Percentiles rank a stretch among this genome's conserved stretches.
Evolutionary conservation across 2,797 vertebrate genomes (phyloP).

Genomic region (Gymnoscopelus braueri): DNA sequence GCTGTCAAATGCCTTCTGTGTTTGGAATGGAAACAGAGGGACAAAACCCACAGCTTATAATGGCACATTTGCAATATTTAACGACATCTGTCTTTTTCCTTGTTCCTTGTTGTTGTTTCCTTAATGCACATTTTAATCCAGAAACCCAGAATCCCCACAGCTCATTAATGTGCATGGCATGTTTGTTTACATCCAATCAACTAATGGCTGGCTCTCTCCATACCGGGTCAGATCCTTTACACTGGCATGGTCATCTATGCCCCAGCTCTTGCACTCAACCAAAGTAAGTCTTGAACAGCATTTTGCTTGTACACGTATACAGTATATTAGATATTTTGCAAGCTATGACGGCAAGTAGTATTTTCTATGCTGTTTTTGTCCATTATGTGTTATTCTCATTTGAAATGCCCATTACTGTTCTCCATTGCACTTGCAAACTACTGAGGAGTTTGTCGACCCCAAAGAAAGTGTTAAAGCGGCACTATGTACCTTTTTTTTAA

Average conservation of each 20-base stretch:
- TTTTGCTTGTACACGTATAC: too few relatives aligned
- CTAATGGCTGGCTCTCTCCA: slow-evolving; percentile 67
- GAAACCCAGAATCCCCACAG: slow-evolving; percentile 10
- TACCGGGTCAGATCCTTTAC: slow-evolving; percentile 75
- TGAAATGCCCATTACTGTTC: too few relatives aligned
- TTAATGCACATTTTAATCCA: slow-evolving; percentile 41
- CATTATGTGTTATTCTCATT: too few relatives aligned
- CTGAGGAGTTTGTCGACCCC: too few relatives aligned
- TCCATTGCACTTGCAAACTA: too few relatives aligned
- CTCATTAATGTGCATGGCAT: slow-evolving; percentile 50
- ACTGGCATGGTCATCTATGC: slow-evolving; percentile 86
- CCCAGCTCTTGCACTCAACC: slow-evolving; percentile 85
- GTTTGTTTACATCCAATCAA: slow-evolving; percentile 64
- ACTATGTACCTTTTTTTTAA: too few relatives aligned
- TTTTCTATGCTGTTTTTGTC: too few relatives aligned
- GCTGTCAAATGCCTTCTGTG: slow-evolving; percentile 10
- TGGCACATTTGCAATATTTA: slow-evolving; percentile 14
- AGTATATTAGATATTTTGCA: too few relatives aligned
- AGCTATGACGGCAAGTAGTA: too few relatives aligned
- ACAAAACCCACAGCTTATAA: background rate
- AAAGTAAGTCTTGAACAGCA: slow-evolving; percentile 75
- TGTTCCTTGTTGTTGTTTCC: slow-evolving; percentile 35
- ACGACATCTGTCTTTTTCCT: slow-evolving; percentile 41
- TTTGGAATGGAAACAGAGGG: slow-evolving; percentile 7
- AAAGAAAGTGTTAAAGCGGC: too few relatives aligned